A percentile compares a stretch with the other conserved stretches of the same genome.
These are phyloP conservation scores for Nerophis ophidion DNA, from an alignment of 2,113 vertebrate genomes.

Conservation along the genomic window DNA sequence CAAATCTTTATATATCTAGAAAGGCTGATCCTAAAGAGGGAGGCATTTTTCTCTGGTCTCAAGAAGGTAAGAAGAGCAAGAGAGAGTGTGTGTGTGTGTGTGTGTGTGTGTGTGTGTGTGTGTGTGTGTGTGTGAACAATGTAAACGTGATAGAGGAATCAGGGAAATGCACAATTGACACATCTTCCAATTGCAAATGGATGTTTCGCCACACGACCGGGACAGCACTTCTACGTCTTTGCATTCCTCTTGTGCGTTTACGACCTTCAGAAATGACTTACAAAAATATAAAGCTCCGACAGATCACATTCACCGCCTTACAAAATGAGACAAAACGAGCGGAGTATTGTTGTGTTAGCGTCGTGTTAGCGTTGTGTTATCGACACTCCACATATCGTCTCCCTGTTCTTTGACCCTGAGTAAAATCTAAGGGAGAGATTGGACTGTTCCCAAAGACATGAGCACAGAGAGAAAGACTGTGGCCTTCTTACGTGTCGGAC, in stretches of 20 bases:
- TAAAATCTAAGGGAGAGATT: conserved; percentile 72
- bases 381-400: conserved; percentile 58
- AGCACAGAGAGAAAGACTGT: conserved; percentile 61
- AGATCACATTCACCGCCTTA: conserved; percentile 29
- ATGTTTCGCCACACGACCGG: conserved; percentile 20
- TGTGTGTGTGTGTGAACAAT: conserved; percentile 13
- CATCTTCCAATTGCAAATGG: conserved; percentile 25
- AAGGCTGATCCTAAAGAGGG: too few species aligned
- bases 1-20: too few species aligned
- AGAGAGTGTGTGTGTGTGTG: conserved; percentile 25
- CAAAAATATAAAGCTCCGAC: conserved; percentile 17
- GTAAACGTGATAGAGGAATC: conserved; percentile 18
- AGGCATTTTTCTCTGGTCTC: too few species aligned
- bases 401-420: conserved; percentile 76
- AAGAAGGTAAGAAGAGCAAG: too few species aligned
- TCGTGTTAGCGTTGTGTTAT: conserved; percentile 19
- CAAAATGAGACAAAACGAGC: conserved; percentile 25
- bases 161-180: conserved; percentile 23
- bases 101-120: conserved; percentile 20
- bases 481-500: conserved; percentile 27
- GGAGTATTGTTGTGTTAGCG: conserved; percentile 27
- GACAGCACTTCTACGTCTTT: conserved; percentile 26
- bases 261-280: conserved; percentile 39
- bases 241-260: conserved; percentile 52
- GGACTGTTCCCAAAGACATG: conserved; percentile 65